Base-by-base conservation (phyloP, 2,113 vertebrate genomes). In the Antigone vipio region DNA sequence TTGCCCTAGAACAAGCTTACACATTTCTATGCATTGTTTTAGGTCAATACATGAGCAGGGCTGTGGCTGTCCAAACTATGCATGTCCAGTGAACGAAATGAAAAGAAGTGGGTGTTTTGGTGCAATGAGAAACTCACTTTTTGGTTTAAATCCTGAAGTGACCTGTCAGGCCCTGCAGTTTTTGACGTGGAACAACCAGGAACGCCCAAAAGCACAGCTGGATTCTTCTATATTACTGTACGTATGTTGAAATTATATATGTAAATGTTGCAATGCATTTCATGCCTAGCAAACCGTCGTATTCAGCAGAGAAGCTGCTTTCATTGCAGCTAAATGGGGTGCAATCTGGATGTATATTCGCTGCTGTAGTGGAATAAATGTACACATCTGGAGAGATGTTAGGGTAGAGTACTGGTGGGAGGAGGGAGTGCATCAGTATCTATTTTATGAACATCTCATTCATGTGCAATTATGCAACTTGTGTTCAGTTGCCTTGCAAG, bases 261-360 rank as follows among this genome's bases (percentile, higher is more conserved):
- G 59, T 40, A 95, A 94, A 74, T 84, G 47, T 71, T 67, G 44
- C 88, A 86, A 93, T 75, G 49, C 55, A 60, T 9, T 92, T 76
- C 15, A 22, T 92, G 55, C 42, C 34, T 59, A 64, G 83, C 34
- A 78, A 87, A 29, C 23, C 12, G 6, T 73, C 7, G 0, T 89
- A 72, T 85, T 96, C 86, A 93, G 49, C 87, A 93, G 93, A 83
- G 93, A 89, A 73, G 27, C 49, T 88, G 80, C 89, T 93, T 93
- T 95, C 63, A 69, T 76, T 86, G 86, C 64, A 71, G 53, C 69
- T 95, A 90, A 88, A 76, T 78, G 68, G 30, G 17, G 7, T 82
- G 52, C 86, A 94, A 47, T 95, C 85, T 93, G 58, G 84, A 40
- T 62, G 6, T 35, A 16, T 92, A 85, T 89, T 74, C 96, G 71